A percentile compares a stretch with the other conserved stretches of the same genome.
These are phyloP conservation scores for Menura novaehollandiae DNA, from an alignment of 2,113 vertebrate species.

Conservation along the genomic window DNA sequence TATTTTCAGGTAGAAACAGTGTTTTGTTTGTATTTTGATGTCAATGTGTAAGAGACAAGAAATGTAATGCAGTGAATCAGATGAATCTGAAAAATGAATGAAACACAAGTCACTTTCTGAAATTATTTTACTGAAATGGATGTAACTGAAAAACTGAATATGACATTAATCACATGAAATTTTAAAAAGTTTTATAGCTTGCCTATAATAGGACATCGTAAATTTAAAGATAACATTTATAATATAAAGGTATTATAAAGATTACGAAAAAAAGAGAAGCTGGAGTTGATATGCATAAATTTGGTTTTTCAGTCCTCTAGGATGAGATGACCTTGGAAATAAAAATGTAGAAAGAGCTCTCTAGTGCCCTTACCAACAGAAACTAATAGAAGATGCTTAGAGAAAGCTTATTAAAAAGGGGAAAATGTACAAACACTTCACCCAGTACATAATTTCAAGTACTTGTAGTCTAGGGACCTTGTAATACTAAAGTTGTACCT, in stretches of 20 bases:
- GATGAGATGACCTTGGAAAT: neutral
- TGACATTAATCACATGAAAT: neutral
- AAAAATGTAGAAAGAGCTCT: neutral
- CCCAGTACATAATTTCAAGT: neutral
- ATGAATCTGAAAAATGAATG: neutral
- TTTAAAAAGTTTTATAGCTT: neutral
- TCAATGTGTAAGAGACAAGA: neutral
- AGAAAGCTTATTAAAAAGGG: neutral
- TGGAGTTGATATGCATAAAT: neutral
- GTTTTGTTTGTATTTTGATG: neutral
- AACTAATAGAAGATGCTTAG: neutral
- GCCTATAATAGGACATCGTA: neutral
- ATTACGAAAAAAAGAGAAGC: neutral
- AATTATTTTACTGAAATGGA: conserved; percentile 30
- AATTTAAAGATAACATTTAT: neutral
- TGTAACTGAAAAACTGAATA: neutral
- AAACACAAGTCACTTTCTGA: conserved; percentile 9
- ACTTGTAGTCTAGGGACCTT: neutral
- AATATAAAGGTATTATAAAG: neutral
- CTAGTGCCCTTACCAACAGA: neutral
- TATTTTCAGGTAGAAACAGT: neutral
- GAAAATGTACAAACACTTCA: neutral
- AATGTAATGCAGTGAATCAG: neutral
- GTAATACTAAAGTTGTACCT: neutral
- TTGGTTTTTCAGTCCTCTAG: neutral